Base-by-base conservation (phyloP, 1,140 invertebrate genomes). In the Mamestra configurata region DNA sequence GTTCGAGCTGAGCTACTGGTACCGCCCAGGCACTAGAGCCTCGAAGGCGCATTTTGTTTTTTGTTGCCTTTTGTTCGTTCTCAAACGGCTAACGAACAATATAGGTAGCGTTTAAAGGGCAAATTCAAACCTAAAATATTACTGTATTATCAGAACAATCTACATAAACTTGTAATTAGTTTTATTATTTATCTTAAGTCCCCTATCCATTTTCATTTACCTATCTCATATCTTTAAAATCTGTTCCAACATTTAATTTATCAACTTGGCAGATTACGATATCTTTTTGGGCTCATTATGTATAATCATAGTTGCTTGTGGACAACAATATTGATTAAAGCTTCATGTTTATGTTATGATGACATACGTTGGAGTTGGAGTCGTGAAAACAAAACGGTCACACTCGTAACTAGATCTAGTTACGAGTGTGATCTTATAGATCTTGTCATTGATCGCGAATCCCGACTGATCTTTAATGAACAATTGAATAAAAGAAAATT, bases 181-280 rank as follows among this genome's bases (percentile, higher is more conserved):
- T n/a, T 3, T 3, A 31, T 5, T 3, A 31, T 31, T 31, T n/a
- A 49, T n/a, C 43, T n/a, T 4, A 49, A 15, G 43, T 6, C 13
- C 4, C 15, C 13, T 66, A 68, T 68, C n/a, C 40, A 46, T 46
- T 22, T 46, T 11, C 10, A 24, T 43, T 37, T 37, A 61, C n/a
- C 27, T 5, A 55, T 55, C 18, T 66, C 10, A 43, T 24, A 68
- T 68, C 64, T 49, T 66, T 22, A 11, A 68, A 68, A 68, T 68
- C 37, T 46, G 40, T 49, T 68, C 13, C 31, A n/a, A n/a, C n/a
- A n/a, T n/a, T n/a, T 27, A 4, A 55, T 24, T 31, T 55, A 55
- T 55, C 51, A 55, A 24, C 22, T 55, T 24, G 20, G 22, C 53
- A 13, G 64, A 46, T 24, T 68, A 24, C 64, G 40, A 49, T 68